These are phyloP conservation scores for Proterorhinus semilunaris DNA, from an alignment of 2,113 vertebrate genomes.

Conservation along the genomic window DNA sequence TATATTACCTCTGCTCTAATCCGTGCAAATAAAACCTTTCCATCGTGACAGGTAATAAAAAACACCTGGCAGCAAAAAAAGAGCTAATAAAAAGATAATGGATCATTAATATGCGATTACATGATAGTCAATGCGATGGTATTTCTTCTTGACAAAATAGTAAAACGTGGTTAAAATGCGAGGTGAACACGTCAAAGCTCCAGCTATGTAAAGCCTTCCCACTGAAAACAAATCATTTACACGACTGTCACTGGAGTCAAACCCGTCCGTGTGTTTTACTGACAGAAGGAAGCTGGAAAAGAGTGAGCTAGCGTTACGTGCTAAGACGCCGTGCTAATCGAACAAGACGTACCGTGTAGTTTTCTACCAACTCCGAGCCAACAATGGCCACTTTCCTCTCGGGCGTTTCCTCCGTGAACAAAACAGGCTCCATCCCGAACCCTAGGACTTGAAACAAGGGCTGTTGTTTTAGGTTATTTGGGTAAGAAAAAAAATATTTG, in stretches of 20 bases:
- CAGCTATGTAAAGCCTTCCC: too few relatives aligned
- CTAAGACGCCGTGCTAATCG: not conserved
- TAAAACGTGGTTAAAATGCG: not conserved
- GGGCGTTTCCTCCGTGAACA: constrained; percentile 68
- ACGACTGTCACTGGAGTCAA: fast-evolving
- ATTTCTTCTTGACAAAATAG: not conserved
- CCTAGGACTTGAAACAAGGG: fast-evolving
- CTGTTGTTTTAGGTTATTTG: not conserved
- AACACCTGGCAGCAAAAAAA: not conserved
- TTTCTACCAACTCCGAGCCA: constrained; percentile 91
- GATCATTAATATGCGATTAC: not conserved
- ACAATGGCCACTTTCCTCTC: constrained; percentile 82
- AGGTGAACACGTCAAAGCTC: not conserved
- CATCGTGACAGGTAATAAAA: not conserved
- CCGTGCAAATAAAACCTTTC: not conserved
- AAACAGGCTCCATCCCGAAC: constrained; percentile 77
- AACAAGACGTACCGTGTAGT: constrained; percentile 80
- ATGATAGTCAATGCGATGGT: not conserved
- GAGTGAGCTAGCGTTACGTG: not conserved
- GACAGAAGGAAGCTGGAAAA: not conserved
- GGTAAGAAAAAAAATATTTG: not conserved
- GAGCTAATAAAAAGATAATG: not conserved
- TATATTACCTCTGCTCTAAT: too few relatives aligned
- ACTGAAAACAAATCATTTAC: too few relatives aligned
- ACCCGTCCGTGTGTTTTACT: not conserved